Evolutionary conservation across 2,888 invertebrate species (phyloP).

Genomic region (Metalampra italica): DNA sequence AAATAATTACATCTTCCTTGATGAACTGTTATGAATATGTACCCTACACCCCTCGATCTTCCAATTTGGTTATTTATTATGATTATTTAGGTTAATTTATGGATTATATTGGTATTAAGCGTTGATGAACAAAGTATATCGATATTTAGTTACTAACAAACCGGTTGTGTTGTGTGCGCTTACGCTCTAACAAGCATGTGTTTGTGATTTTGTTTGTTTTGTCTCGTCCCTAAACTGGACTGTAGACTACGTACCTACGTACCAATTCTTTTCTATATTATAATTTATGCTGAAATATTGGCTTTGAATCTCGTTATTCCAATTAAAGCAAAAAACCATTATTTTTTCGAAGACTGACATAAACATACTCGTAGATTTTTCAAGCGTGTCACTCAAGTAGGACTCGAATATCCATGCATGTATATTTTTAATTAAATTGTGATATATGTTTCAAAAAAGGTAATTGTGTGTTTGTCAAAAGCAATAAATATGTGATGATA

Average conservation of each 20-base stretch:
- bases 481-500: constrained; percentile 70
- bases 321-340: constrained; percentile 33
- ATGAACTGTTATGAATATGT: constrained; percentile 13
- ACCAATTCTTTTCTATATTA: constrained; percentile 49
- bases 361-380: constrained; percentile 33
- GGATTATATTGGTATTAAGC: constrained; percentile 53
- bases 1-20: constrained; percentile 5
- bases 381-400: constrained; percentile 37
- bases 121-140: constrained; percentile 68
- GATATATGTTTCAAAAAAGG: constrained; percentile 60
- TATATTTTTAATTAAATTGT: constrained; percentile 65
- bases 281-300: constrained; percentile 76
- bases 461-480: constrained; percentile 46
- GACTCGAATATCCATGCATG: constrained; percentile 38
- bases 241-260: constrained; percentile 33
- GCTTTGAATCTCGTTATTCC: constrained; percentile 48
- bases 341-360: constrained; percentile 60
- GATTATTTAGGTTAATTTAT: constrained; percentile 58
- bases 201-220: constrained; percentile 60
- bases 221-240: constrained; percentile 24
- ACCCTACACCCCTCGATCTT: constrained; percentile 57
- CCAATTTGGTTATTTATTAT: constrained; percentile 70
- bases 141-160: constrained; percentile 71
- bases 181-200: constrained; percentile 75
- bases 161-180: constrained; percentile 77